A percentile compares a stretch with the other conserved stretches of the same genome.
These are phyloP conservation scores for Luscinia megarhynchos DNA, from an alignment of 2,797 vertebrate species.

Conservation along the genomic window DNA sequence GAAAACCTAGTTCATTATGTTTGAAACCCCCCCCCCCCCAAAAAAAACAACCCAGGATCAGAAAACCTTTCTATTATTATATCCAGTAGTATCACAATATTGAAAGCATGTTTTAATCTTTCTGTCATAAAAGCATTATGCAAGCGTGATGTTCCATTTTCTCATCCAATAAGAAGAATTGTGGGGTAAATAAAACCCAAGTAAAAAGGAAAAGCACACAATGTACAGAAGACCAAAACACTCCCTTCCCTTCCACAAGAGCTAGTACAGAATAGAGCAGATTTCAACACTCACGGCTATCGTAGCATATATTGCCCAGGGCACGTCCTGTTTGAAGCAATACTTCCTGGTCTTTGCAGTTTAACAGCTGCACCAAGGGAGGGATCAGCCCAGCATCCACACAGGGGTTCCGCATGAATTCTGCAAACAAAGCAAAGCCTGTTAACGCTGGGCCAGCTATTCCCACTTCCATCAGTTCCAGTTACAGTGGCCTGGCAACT, in stretches of 20 bases:
- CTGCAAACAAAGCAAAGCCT: conserved; percentile 76
- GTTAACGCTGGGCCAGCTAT: neutral
- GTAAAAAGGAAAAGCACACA: neutral
- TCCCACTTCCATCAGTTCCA: neutral
- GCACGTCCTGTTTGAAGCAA: conserved; percentile 97
- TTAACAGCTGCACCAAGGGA: conserved; percentile 92
- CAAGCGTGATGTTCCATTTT: neutral
- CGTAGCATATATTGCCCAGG: conserved; percentile 98
- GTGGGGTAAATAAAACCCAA: neutral
- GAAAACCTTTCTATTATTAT: neutral
- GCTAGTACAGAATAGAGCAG: neutral
- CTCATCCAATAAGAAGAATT: neutral
- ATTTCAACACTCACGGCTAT: conserved; percentile 93
- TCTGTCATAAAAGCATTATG: neutral
- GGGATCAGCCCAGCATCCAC: conserved; percentile 94
- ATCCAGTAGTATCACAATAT: neutral
- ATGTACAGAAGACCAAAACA: neutral
- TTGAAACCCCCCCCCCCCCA: neutral
- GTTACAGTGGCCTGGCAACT: neutral
- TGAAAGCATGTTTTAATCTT: neutral
- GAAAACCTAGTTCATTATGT: neutral
- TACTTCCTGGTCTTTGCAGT: conserved; percentile 93
- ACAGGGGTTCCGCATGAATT: conserved; percentile 94
- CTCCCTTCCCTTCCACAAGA: neutral
- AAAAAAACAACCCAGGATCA: neutral